Base-by-base conservation (phyloP, 2,113 vertebrate species). In the Bufo gargarizans region DNA sequence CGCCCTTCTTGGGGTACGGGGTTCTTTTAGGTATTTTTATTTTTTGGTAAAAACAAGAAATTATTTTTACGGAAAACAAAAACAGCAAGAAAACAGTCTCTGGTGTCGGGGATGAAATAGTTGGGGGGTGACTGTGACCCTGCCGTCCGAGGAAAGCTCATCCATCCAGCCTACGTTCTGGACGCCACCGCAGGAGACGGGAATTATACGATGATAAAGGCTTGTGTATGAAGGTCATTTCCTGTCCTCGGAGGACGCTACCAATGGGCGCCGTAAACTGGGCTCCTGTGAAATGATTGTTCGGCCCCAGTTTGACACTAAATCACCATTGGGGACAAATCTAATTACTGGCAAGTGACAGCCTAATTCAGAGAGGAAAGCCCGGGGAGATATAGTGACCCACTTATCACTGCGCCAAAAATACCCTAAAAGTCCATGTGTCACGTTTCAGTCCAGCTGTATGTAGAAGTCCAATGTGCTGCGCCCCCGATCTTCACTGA, bases 251-350 rank as follows among this genome's bases (percentile, higher is more conserved):
- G 22, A 43, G 47, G 14, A 69, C 19, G n/a, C 5, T 43, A 14
- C 20, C 49, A 8, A 56, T 10, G 47, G 10, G 69, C 67, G 33
- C 22, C 43, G 50, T 10, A 19, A 49, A 7, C 53, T 12, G 20
- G 67, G 3, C 12, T 55, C 12, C 22, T 19, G 71, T 22, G 59
- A 45, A 85, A 50, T 19, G 45, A 76, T 74, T 59, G 47, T 71
- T 74, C 69, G 83, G 33, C 53, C n/a, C 67, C 33, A 20, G 11
- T 74, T 50, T 85, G 12, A 22, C 50, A 74, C n/a, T 74, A 85
- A 85, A 85, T 85, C 67, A 85, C 67, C 55, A 71, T 72, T 58
- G 50, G 67, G 50, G 53, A 20, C 22, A 56, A 85, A 84, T 84
- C 19, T 71, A 74, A 85, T 74, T 72, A 74, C 49, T 58, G 82